phyloP scores from a whole-genome alignment of 2,113 vertebrate species.

The Sigmodon hispidus region DNA sequence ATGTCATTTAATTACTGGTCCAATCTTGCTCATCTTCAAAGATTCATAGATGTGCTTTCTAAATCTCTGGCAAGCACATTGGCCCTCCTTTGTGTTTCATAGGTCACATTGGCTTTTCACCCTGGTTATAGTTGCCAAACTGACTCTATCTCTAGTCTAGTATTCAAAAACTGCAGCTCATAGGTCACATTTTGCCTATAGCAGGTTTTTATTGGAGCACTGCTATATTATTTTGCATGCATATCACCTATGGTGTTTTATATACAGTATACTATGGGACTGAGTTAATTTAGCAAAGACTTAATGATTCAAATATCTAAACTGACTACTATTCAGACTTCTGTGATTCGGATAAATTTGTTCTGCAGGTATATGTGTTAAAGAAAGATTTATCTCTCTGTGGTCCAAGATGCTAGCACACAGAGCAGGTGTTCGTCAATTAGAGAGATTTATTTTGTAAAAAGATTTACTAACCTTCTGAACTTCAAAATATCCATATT shows the following conservation, averaged over 20 bases:
- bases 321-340: background rate
- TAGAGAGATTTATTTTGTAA: background rate
- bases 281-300: background rate
- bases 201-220: background rate
- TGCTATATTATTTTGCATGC: background rate
- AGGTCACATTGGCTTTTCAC: background rate
- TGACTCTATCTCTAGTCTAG: background rate
- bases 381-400: background rate
- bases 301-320: background rate
- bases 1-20: background rate
- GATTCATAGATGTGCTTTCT: background rate
- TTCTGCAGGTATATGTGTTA: background rate
- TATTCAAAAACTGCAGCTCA: background rate
- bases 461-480: conserved; percentile 18
- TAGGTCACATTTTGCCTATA: background rate
- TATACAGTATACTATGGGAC: background rate
- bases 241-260: background rate
- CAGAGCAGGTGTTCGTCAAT: background rate
- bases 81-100: background rate
- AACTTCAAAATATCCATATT: conserved; percentile 32
- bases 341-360: background rate
- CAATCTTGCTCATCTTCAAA: background rate
- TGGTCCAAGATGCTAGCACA: background rate
- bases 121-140: background rate
- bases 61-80: background rate